Percentiles rank a stretch among this genome's conserved stretches.
Evolutionary conservation across 2,113 vertebrate species (phyloP).

Genomic region (Alligator mississippiensis): DNA sequence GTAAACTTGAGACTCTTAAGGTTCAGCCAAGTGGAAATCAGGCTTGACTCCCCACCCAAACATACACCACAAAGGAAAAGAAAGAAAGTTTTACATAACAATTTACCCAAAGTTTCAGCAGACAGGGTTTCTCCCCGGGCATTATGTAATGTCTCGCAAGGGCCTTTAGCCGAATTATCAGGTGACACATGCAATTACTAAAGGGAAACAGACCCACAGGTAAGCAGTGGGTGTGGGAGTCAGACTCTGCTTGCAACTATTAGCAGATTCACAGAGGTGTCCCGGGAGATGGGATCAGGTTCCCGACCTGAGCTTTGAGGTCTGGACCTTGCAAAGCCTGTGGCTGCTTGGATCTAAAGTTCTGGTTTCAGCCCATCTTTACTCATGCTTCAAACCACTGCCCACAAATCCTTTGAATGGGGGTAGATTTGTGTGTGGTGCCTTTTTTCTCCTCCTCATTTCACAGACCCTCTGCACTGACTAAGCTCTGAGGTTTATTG

Average conservation of each 20-base stretch:
- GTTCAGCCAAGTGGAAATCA: slow-evolving; percentile 66
- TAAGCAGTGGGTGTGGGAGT: slow-evolving; percentile 55
- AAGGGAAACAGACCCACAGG: slow-evolving; percentile 61
- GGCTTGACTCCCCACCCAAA: slow-evolving; percentile 52
- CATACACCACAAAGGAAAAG: slow-evolving; percentile 51
- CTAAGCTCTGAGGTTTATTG: too few relatives aligned
- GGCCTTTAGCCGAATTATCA: slow-evolving; percentile 60
- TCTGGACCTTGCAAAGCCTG: neutral
- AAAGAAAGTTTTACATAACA: slow-evolving; percentile 57
- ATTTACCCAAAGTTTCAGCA: slow-evolving; percentile 49
- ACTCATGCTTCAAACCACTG: neutral
- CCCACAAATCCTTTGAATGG: neutral
- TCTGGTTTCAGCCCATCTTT: neutral
- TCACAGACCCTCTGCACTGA: too few relatives aligned
- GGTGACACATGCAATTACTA: slow-evolving; percentile 50
- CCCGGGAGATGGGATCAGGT: neutral
- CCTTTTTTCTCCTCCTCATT: too few relatives aligned
- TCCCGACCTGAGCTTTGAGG: neutral
- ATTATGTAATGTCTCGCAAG: slow-evolving; percentile 66
- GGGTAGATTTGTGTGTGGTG: neutral
- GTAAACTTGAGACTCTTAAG: slow-evolving; percentile 53
- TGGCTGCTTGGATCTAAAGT: neutral
- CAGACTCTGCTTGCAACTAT: slow-evolving; percentile 9
- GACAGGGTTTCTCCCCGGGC: slow-evolving; percentile 45
- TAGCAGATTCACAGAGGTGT: slow-evolving; percentile 5